Evolutionary conservation across 2,113 vertebrate genomes (phyloP).

Genomic region (Pogona vitticeps): DNA sequence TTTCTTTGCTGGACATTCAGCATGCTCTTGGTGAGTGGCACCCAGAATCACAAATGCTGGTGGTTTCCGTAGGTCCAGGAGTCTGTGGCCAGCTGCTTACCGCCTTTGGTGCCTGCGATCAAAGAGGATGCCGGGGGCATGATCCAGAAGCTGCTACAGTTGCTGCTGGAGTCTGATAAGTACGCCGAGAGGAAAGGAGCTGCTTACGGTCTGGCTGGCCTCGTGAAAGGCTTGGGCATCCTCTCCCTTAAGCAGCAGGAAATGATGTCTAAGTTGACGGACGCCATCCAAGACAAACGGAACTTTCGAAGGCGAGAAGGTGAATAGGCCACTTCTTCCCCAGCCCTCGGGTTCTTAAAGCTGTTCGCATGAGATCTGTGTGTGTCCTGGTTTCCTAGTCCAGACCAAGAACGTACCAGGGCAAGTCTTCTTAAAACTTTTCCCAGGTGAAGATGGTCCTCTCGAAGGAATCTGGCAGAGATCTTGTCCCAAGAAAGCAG

Average conservation of each 20-base stretch:
- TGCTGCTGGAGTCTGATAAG: constrained; percentile 95
- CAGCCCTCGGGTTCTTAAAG: accelerated
- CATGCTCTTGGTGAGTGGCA: neutral
- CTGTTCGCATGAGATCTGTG: neutral
- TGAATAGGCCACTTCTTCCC: constrained; percentile 58
- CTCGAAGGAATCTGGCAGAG: too few relatives aligned
- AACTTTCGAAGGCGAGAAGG: constrained; percentile 96
- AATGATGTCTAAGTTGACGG: constrained; percentile 94
- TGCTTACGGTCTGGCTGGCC: constrained; percentile 91
- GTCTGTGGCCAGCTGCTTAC: constrained; percentile 93
- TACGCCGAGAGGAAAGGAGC: constrained; percentile 96
- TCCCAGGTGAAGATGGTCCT: neutral
- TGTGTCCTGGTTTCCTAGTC: neutral
- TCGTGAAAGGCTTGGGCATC: constrained; percentile 97
- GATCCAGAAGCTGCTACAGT: constrained; percentile 92
- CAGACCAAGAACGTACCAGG: neutral
- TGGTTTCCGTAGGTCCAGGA: constrained; percentile 88
- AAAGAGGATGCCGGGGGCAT: constrained; percentile 95
- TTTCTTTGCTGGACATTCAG: neutral
- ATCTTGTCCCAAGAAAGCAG: neutral
- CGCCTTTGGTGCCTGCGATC: constrained; percentile 94
- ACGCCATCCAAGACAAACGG: constrained; percentile 99
- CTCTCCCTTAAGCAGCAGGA: constrained; percentile 98
- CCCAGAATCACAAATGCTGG: neutral
- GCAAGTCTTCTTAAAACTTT: accelerated